Conservation (phyloP, 2,113 vertebrate genomes). For the Amblyornis subalaris region DNA sequence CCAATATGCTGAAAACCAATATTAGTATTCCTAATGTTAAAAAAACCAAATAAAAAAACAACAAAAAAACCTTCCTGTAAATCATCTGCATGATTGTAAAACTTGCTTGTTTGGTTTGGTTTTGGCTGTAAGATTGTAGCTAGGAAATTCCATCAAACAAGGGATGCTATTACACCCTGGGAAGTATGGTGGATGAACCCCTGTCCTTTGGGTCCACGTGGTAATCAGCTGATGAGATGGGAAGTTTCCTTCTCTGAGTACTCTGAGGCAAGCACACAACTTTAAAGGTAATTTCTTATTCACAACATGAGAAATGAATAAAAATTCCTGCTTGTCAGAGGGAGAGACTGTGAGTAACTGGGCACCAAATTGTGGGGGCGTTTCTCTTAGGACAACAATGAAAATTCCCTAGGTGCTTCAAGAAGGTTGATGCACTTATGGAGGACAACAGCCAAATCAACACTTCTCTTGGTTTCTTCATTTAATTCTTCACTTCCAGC, state of each 20-base stretch:
- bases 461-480: not conserved
- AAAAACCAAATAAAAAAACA: not conserved
- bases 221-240: not conserved
- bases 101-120: not conserved
- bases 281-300: not conserved
- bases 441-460: not conserved
- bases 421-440: not conserved
- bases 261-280: not conserved
- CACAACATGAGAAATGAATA: not conserved
- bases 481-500: not conserved
- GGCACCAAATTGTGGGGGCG: not conserved
- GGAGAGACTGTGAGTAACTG: not conserved
- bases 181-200: not conserved
- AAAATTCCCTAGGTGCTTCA: not conserved
- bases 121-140: slow-evolving; percentile 2
- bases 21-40: not conserved
- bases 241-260: not conserved
- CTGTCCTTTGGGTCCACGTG: not conserved
- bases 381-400: not conserved
- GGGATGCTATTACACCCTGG: not conserved
- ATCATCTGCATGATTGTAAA: slow-evolving; percentile 42
- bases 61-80: not conserved
- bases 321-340: not conserved
- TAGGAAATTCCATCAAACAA: slow-evolving; percentile 55
- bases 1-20: slow-evolving; percentile 36